phyloP scores from a whole-genome alignment of 2,113 vertebrate genomes.

The Thermophis baileyi region DNA sequence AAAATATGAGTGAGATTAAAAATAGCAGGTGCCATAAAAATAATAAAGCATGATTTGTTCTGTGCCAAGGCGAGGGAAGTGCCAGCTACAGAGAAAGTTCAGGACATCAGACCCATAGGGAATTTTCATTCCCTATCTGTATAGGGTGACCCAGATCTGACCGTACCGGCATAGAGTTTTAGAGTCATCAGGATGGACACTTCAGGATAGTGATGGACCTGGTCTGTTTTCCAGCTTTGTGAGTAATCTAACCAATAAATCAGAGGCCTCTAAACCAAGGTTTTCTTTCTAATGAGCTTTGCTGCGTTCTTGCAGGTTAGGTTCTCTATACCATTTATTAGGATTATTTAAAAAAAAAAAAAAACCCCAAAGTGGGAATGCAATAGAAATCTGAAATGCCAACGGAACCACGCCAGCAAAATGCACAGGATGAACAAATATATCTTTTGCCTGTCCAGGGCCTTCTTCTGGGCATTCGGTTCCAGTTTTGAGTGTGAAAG shows the following conservation, averaged over 20 bases:
- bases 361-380: neutral
- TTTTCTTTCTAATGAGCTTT: neutral
- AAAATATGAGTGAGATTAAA: conserved; percentile 41
- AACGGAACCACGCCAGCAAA: neutral
- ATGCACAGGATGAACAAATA: neutral
- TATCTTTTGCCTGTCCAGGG: too few species aligned
- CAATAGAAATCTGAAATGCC: neutral
- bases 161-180: accelerated
- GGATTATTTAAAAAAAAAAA: too few species aligned
- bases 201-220: neutral
- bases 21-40: conserved; percentile 46
- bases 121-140: neutral
- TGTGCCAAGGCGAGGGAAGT: conserved; percentile 14
- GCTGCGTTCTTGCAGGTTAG: neutral
- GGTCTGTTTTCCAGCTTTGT: neutral
- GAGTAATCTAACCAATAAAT: neutral
- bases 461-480: too few species aligned
- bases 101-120: conserved; percentile 2
- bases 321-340: neutral
- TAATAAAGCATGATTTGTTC: conserved; percentile 46
- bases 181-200: too few species aligned
- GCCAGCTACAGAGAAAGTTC: conserved; percentile 2
- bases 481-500: too few species aligned
- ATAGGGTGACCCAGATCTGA: conserved; percentile 54
- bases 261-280: neutral